Conservation (phyloP, 2,113 vertebrate genomes). For the Pterophyllum scalare region DNA sequence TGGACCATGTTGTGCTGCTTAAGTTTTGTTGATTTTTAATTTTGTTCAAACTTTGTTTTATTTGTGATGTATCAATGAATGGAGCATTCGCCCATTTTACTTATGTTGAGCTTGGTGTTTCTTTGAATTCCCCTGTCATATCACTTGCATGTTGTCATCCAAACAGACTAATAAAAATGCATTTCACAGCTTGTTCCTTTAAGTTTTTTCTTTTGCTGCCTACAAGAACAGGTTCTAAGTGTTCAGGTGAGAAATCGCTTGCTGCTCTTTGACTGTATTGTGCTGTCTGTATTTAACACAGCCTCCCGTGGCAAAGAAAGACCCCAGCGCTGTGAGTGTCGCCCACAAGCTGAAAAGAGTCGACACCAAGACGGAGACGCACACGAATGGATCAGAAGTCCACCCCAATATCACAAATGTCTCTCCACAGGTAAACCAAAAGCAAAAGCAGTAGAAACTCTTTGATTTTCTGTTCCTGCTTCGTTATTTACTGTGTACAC, state of each 20-base stretch:
- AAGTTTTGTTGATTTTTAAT: conserved; percentile 6
- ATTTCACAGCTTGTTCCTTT: conserved; percentile 10
- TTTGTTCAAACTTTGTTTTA: conserved; percentile 7
- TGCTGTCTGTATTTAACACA: conserved; percentile 43
- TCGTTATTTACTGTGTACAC: not conserved
- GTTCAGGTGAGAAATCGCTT: not conserved
- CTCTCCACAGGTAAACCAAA: conserved; percentile 71
- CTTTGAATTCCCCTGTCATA: not conserved
- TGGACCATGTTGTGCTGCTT: not conserved
- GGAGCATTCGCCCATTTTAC: not conserved
- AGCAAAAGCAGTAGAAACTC: not conserved
- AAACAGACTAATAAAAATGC: conserved; percentile 5
- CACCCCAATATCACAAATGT: conserved; percentile 44
- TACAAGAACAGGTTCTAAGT: not conserved
- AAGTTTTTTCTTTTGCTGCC: not conserved
- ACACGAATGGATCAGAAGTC: conserved; percentile 76
- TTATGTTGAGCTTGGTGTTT: conserved; percentile 16
- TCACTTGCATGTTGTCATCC: conserved; percentile 28
- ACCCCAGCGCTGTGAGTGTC: conserved; percentile 73
- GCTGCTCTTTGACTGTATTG: not conserved
- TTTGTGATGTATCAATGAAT: not conserved
- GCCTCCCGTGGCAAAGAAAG: conserved; percentile 83
- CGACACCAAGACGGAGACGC: conserved; percentile 62
- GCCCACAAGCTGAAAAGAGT: conserved; percentile 76
- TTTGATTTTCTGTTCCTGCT: not conserved